Evolutionary conservation across 2,888 invertebrate genomes (phyloP).

Genomic region (Lepeophtheirus nordmannii): DNA sequence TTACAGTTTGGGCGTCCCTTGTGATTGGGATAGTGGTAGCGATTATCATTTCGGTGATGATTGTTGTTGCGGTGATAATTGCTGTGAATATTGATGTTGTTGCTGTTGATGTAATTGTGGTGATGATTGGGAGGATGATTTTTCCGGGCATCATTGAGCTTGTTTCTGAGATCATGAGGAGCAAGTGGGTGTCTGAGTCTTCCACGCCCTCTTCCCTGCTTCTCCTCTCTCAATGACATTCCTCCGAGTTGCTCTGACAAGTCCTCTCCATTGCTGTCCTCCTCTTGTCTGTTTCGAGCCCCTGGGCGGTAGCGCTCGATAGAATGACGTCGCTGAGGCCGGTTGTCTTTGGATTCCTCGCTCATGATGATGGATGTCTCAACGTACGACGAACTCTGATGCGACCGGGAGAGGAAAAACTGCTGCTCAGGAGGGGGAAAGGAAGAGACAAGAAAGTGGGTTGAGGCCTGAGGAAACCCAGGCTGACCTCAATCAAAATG

Average conservation of each 20-base stretch:
- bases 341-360: not conserved
- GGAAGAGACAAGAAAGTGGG: too few relatives aligned
- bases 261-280: not conserved
- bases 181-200: not conserved
- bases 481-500: too few relatives aligned
- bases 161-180: not conserved
- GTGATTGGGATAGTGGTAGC: not conserved
- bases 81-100: too few relatives aligned
- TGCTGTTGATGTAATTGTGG: not conserved
- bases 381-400: too few relatives aligned
- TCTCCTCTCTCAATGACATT: not conserved
- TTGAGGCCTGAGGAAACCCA: too few relatives aligned
- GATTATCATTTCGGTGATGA: not conserved
- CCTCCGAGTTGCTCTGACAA: not conserved
- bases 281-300: not conserved
- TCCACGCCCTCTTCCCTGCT: not conserved
- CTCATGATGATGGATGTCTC: too few relatives aligned
- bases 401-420: too few relatives aligned
- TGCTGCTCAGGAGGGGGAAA: too few relatives aligned
- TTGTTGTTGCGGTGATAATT: too few relatives aligned
- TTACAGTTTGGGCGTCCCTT: not conserved
- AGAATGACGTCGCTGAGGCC: not conserved
- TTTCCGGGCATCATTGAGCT: not conserved
- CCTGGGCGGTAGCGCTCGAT: conserved; percentile 11
- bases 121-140: not conserved